phyloP scores from a whole-genome alignment of 2,888 invertebrate genomes.

The Ichneumon xanthorius region DNA sequence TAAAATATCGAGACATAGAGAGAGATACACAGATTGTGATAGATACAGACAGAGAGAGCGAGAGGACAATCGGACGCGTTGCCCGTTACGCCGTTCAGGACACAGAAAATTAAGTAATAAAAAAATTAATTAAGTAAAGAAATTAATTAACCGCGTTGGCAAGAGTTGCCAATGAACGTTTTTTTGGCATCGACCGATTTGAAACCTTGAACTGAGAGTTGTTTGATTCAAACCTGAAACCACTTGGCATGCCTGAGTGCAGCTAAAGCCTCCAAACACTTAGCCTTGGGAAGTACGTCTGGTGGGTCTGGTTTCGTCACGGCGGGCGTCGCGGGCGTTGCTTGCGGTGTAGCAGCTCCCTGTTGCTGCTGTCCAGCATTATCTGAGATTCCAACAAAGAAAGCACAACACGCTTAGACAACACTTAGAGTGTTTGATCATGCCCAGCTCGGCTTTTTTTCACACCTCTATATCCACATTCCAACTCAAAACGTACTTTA shows the following conservation, averaged over 20 bases:
- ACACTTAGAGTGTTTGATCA: constrained; percentile 85
- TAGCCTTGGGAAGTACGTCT: constrained; percentile 99
- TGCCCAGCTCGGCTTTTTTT: constrained; percentile 78
- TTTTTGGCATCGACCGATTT: constrained; percentile 57
- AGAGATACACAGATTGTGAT: neutral
- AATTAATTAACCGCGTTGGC: constrained; percentile 2
- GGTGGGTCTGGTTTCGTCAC: constrained; percentile 90
- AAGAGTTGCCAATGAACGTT: constrained; percentile 14
- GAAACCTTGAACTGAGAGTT: constrained; percentile 82
- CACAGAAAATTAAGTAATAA: neutral
- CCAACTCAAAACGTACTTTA: constrained; percentile 61
- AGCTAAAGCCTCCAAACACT: constrained; percentile 99
- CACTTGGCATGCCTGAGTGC: constrained; percentile 99
- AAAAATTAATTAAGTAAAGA: neutral
- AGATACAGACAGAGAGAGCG: constrained; percentile 3
- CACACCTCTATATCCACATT: constrained; percentile 65
- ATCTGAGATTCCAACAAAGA: constrained; percentile 85
- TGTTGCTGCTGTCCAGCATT: constrained; percentile 85
- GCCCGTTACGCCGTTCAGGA: constrained; percentile 8
- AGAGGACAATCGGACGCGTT: constrained; percentile 18
- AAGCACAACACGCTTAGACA: constrained; percentile 85
- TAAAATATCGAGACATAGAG: neutral
- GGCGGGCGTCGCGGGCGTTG: constrained; percentile 90
- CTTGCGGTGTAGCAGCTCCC: constrained; percentile 86
- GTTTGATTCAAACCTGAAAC: constrained; percentile 96